phyloP scores from a whole-genome alignment of 2,797 vertebrate species.

The Labeo calbasu region DNA sequence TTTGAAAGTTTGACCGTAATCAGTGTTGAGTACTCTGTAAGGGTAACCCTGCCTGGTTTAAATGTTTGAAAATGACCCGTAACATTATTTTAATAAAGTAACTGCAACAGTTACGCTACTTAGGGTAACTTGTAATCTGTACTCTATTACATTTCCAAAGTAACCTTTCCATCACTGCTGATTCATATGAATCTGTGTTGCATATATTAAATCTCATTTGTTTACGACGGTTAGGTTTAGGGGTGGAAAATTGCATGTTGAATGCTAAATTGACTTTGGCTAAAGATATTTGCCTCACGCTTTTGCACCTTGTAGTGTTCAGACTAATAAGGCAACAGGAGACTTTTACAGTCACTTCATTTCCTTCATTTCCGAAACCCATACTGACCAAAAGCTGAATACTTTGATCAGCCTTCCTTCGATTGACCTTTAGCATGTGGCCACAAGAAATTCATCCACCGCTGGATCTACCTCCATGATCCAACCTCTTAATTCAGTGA shows the following conservation, averaged over 20 bases:
- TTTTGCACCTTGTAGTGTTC: background rate
- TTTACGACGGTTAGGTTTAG: background rate
- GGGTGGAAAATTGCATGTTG: background rate
- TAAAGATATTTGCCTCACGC: background rate
- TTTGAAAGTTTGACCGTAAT: background rate
- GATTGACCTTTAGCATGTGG: background rate
- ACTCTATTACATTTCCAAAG: background rate
- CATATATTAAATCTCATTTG: background rate
- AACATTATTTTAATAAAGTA: background rate
- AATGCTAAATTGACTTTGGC: background rate
- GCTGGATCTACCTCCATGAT: background rate
- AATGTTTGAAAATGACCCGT: background rate
- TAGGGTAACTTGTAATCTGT: background rate
- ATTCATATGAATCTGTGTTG: background rate
- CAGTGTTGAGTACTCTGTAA: background rate
- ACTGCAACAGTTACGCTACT: background rate
- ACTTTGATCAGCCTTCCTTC: background rate
- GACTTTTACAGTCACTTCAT: background rate
- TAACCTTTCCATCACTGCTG: background rate
- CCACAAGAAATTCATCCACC: background rate
- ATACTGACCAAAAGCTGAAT: background rate
- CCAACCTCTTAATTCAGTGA: constrained; percentile 34
- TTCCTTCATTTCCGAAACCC: background rate
- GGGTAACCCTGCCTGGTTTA: background rate
- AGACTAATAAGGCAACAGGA: background rate